Evolutionary conservation across 2,888 invertebrate genomes (phyloP).

Genomic region (Trypoxylon attenuatum): DNA sequence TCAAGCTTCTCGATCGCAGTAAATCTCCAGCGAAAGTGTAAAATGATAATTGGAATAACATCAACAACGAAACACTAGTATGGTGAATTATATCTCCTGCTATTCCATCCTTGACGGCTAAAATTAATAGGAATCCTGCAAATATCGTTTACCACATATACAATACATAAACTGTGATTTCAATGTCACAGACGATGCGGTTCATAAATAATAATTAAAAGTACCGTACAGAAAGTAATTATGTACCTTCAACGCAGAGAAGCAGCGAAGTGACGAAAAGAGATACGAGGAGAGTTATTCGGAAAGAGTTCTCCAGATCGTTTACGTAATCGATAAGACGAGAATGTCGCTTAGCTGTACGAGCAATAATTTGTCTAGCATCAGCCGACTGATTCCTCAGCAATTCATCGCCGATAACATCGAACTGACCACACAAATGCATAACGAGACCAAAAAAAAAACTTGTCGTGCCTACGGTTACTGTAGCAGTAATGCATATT

Average conservation of each 20-base stretch:
- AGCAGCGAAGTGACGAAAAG: neutral
- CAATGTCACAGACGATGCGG: too few species aligned
- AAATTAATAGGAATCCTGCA: neutral
- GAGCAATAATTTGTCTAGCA: neutral
- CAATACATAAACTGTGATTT: too few species aligned
- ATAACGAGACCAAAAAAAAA: constrained; percentile 60
- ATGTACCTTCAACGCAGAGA: neutral
- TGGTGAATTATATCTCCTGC: neutral
- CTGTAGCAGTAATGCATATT: constrained; percentile 5
- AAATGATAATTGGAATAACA: neutral
- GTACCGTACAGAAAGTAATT: neutral
- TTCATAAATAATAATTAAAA: too few species aligned
- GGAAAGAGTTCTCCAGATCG: neutral
- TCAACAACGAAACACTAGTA: neutral
- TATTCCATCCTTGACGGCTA: neutral
- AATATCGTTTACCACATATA: too few species aligned
- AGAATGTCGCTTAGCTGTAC: neutral
- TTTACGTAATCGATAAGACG: neutral
- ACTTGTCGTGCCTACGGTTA: constrained; percentile 20
- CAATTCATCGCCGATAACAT: constrained; percentile 44
- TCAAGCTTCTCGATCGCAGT: neutral
- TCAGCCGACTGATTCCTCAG: constrained; percentile 14
- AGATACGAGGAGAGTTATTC: neutral
- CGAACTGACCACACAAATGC: constrained; percentile 65
- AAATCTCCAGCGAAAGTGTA: neutral